Percentiles rank a stretch among this genome's conserved stretches.
phyloP scores from a whole-genome alignment of 2,113 vertebrate species.

The Lutjanus erythropterus region DNA sequence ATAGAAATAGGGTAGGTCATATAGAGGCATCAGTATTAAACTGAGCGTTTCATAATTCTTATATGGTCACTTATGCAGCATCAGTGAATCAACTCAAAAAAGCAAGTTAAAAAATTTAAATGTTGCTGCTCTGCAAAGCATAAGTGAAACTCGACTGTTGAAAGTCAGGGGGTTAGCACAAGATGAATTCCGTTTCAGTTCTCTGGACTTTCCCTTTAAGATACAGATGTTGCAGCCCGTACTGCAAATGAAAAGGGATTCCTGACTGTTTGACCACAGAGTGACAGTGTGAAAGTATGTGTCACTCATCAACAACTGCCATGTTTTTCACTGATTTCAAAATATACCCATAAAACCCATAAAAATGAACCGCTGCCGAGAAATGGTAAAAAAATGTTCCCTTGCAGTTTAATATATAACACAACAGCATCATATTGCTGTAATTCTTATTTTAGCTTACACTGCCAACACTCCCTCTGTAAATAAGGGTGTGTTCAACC shows the following conservation, averaged over 20 bases:
- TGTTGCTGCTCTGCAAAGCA: background rate
- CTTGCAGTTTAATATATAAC: background rate
- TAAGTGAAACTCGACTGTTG: background rate
- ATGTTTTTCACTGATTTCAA: no score
- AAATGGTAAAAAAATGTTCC: background rate
- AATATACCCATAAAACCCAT: background rate
- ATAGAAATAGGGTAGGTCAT: no score
- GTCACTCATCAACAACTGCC: no score
- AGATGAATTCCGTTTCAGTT: background rate
- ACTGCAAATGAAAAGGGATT: background rate
- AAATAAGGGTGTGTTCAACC: conserved; percentile 71
- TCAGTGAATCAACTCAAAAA: background rate
- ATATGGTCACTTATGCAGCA: background rate
- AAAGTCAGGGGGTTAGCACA: background rate
- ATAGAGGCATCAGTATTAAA: no score
- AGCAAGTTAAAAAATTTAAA: background rate
- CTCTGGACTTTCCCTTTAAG: background rate
- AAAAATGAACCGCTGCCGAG: no score
- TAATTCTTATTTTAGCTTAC: background rate
- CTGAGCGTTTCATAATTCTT: no score
- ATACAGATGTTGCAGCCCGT: no score
- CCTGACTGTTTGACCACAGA: conserved; percentile 1
- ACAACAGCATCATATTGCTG: no score
- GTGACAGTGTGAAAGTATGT: background rate
- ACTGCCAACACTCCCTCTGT: background rate